Percentiles rank a stretch among this genome's conserved stretches.
These are phyloP conservation scores for Acanthurus tractus DNA, from an alignment of 2,797 vertebrate genomes.

Conservation along the genomic window DNA sequence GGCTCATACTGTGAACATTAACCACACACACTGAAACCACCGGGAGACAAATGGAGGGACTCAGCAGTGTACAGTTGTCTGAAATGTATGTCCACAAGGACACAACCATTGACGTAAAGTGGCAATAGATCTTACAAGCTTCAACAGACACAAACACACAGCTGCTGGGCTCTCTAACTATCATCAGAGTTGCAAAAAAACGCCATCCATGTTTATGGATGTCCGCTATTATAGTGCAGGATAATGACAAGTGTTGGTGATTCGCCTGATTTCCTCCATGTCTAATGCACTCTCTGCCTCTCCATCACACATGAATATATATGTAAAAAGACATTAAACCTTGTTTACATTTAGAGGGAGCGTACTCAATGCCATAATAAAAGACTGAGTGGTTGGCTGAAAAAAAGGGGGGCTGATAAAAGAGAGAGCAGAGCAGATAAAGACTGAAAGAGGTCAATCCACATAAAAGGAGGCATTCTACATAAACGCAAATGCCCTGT, in stretches of 20 bases:
- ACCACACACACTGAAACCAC: slow-evolving; percentile 13
- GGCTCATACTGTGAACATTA: slow-evolving; percentile 13
- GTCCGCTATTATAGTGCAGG: slow-evolving; percentile 51
- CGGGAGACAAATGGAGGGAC: neutral
- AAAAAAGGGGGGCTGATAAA: slow-evolving; percentile 47
- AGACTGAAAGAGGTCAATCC: slow-evolving; percentile 63
- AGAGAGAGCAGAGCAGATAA: slow-evolving; percentile 38
- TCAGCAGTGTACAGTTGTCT: slow-evolving; percentile 24
- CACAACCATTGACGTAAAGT: neutral
- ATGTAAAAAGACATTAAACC: slow-evolving; percentile 59
- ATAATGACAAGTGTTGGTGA: slow-evolving; percentile 64
- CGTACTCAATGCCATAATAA: slow-evolving; percentile 36
- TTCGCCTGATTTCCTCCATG: slow-evolving; percentile 68
- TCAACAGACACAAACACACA: slow-evolving; percentile 38
- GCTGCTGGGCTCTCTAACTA: slow-evolving; percentile 21
- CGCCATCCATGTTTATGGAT: slow-evolving; percentile 48
- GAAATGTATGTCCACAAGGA: slow-evolving; percentile 33
- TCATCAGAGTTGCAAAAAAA: slow-evolving; percentile 54
- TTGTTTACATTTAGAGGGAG: slow-evolving; percentile 65
- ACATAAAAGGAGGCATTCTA: slow-evolving; percentile 44
- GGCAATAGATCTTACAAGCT: slow-evolving; percentile 41
- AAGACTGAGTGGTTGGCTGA: slow-evolving; percentile 31
- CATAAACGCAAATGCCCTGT: slow-evolving; percentile 27
- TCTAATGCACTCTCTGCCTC: slow-evolving; percentile 52
- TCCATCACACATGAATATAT: slow-evolving; percentile 48